These are phyloP conservation scores for Andrena bucephala DNA, from an alignment of 2,888 invertebrate genomes.

Conservation along the genomic window DNA sequence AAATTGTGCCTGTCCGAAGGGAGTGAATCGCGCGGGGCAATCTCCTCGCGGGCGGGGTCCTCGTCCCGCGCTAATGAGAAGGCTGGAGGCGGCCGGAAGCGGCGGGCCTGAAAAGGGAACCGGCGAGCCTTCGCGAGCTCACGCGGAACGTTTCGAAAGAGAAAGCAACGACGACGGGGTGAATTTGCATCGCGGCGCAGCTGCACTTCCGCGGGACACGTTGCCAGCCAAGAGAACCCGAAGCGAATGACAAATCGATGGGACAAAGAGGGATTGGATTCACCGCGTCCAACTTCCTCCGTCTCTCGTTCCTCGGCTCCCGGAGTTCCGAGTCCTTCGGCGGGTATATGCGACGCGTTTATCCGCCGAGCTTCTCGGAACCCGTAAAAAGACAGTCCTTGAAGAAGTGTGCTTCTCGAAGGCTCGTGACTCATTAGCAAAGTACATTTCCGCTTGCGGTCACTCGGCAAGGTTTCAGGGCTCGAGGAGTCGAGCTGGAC, in stretches of 20 bases:
- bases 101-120: conserved; percentile 30
- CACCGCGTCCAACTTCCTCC: background rate
- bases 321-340: background rate
- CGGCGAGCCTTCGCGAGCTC: conserved; percentile 37
- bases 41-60: background rate
- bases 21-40: conserved; percentile 12
- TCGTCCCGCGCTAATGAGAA: conserved; percentile 24
- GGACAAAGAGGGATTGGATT: conserved; percentile 1
- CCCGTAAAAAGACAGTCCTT: too few relatives aligned
- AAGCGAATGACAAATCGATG: conserved; percentile 22
- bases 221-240: conserved; percentile 14
- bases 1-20: background rate
- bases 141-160: conserved; percentile 26
- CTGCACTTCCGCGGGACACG: conserved; percentile 11
- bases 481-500: background rate
- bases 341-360: too few relatives aligned
- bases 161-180: conserved; percentile 14
- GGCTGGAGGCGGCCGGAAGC: conserved; percentile 38
- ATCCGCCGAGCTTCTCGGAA: too few relatives aligned
- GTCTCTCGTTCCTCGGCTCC: background rate
- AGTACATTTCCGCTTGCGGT: background rate
- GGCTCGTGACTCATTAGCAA: background rate
- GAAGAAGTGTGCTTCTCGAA: too few relatives aligned
- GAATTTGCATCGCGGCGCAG: conserved; percentile 11
- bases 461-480: background rate